phyloP scores from a whole-genome alignment of 35 echinoderm and acorn worm genomes.

The Anneissia japonica region DNA sequence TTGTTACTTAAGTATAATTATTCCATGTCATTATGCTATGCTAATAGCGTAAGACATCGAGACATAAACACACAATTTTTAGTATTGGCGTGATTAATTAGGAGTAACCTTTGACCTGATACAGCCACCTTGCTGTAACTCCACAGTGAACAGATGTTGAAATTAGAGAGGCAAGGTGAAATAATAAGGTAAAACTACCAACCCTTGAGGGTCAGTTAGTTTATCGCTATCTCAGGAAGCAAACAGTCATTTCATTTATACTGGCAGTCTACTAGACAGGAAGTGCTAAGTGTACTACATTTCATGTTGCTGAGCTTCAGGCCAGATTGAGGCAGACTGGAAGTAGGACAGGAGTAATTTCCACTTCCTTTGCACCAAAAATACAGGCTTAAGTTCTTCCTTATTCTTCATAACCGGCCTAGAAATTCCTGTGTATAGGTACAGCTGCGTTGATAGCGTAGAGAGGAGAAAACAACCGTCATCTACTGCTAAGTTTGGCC shows the following conservation, averaged over 20 bases:
- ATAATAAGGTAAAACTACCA: no score
- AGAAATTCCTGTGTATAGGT: no score
- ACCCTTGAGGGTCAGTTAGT: neutral
- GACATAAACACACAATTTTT: no score
- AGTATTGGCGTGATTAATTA: neutral
- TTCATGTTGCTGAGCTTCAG: neutral
- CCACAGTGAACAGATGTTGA: neutral
- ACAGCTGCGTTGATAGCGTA: no score
- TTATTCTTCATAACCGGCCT: no score
- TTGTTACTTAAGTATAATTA: neutral
- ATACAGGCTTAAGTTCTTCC: no score
- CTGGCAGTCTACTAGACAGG: neutral
- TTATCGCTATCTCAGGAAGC: neutral
- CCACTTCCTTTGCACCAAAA: no score
- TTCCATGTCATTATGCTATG: neutral
- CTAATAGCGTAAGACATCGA: no score
- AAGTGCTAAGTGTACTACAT: neutral
- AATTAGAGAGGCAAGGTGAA: no score
- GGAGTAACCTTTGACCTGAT: neutral
- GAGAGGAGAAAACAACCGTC: no score
- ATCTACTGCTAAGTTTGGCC: no score
- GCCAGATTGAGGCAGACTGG: neutral
- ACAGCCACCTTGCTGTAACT: neutral
- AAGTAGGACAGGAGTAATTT: neutral
- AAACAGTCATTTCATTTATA: neutral